Evolutionary conservation across 2,797 vertebrate species (phyloP).

Genomic region (Scolopax rusticola): DNA sequence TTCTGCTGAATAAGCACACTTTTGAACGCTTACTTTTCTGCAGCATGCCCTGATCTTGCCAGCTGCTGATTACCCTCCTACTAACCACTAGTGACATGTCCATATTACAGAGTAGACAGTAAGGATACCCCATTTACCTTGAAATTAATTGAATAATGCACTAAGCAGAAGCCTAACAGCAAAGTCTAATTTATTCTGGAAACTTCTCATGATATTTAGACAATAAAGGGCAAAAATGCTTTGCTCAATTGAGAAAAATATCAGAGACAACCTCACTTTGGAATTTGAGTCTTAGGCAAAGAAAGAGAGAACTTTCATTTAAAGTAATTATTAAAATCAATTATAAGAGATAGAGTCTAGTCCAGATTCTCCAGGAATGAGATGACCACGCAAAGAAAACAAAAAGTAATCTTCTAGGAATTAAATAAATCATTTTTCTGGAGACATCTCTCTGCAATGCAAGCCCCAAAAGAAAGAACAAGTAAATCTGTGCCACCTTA

Average conservation of each 20-base stretch:
- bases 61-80: neutral
- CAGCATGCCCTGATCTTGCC: neutral
- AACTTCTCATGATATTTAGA: neutral
- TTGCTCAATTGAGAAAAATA: neutral
- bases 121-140: neutral
- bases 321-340: neutral
- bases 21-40: neutral
- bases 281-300: neutral
- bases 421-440: neutral
- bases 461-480: neutral
- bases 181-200: neutral
- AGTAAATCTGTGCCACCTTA: slow-evolving; percentile 6
- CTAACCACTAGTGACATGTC: neutral
- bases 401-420: neutral
- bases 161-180: neutral
- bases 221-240: neutral
- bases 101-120: neutral
- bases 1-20: slow-evolving; percentile 54
- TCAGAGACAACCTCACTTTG: neutral
- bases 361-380: neutral
- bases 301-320: neutral
- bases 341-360: neutral
- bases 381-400: neutral
- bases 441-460: neutral
- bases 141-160: neutral